Evolutionary conservation across 1,140 invertebrate species (phyloP).

Genomic region (Akabosia matsudoensis): DNA sequence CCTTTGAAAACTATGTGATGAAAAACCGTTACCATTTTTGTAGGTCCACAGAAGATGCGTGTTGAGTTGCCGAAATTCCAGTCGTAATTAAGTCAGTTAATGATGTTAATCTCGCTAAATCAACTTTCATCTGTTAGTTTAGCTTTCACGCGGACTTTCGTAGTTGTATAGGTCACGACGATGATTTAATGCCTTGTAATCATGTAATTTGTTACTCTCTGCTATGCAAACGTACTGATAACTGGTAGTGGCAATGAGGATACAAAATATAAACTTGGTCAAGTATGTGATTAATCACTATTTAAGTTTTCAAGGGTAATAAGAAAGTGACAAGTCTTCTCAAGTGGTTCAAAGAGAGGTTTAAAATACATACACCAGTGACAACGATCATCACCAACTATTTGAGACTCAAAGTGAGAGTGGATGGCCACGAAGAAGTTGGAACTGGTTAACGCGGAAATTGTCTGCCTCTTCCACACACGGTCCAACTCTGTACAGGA

Average conservation of each 20-base stretch:
- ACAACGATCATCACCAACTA: too few relatives aligned
- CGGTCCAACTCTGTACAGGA: background rate
- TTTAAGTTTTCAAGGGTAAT: conserved; percentile 22
- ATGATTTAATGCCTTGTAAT: background rate
- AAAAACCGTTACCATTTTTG: background rate
- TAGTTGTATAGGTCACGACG: background rate
- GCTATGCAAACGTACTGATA: background rate
- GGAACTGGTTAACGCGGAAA: conserved; percentile 3
- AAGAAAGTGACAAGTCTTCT: background rate
- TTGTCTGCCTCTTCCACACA: background rate
- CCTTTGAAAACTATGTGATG: background rate
- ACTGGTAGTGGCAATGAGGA: background rate
- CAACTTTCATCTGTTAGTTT: background rate
- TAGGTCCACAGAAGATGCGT: background rate
- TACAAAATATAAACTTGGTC: background rate
- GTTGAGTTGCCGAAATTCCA: background rate
- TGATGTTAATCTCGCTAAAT: too few relatives aligned
- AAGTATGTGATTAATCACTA: conserved; percentile 9
- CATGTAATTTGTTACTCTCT: background rate
- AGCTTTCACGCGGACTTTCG: background rate
- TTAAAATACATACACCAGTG: too few relatives aligned
- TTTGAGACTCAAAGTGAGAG: too few relatives aligned
- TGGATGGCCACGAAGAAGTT: background rate
- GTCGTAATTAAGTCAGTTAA: too few relatives aligned
- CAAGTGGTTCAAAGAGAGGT: too few relatives aligned